Conservation (phyloP, 2,113 vertebrate species). For the Centropus unirufus region DNA sequence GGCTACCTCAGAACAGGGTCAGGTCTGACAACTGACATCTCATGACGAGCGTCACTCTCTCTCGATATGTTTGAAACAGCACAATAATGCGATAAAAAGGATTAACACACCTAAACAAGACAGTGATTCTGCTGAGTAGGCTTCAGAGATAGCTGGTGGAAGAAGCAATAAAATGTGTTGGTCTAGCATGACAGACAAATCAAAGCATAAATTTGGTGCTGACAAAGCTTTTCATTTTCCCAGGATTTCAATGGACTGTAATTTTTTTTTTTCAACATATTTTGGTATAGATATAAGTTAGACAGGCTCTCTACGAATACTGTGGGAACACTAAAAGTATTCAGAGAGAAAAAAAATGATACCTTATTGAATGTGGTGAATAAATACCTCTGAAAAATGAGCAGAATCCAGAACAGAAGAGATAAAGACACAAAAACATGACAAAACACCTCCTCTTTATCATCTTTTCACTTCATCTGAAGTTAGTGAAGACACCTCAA, state of each 20-base stretch:
- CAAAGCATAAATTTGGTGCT: background rate
- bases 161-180: background rate
- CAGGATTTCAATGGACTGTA: background rate
- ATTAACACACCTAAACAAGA: background rate
- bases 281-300: background rate
- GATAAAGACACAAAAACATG: background rate
- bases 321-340: background rate
- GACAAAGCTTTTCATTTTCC: background rate
- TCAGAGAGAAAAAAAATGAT: background rate
- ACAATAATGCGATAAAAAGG: background rate
- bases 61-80: too few relatives aligned
- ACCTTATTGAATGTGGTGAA: fast-evolving
- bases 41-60: background rate
- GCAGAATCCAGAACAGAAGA: background rate
- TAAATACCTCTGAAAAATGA: background rate
- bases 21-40: background rate
- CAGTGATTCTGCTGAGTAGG: background rate
- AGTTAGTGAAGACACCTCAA: background rate
- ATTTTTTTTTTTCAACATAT: background rate
- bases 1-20: background rate
- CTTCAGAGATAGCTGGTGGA: background rate
- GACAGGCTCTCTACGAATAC: background rate
- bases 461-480: background rate
- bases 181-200: background rate
- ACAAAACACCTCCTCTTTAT: background rate